phyloP scores from a whole-genome alignment of 2,888 invertebrate genomes.

The Netelia virgata region DNA sequence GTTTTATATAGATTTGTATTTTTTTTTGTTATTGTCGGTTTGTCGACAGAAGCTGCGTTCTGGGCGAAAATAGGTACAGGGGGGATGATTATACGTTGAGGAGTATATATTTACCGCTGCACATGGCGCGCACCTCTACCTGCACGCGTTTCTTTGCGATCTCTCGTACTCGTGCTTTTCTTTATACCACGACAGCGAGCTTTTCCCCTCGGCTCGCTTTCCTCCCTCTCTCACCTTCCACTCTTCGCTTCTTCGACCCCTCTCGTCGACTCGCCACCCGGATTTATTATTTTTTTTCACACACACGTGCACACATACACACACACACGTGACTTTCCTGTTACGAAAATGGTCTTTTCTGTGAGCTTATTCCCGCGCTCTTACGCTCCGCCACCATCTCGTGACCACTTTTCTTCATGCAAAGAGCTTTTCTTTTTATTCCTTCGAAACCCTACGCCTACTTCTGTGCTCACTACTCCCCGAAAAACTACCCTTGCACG shows the following conservation, averaged over 20 bases:
- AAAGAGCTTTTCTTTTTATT: slow-evolving; percentile 28
- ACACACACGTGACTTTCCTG: slow-evolving; percentile 15
- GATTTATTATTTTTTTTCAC: slow-evolving; percentile 45
- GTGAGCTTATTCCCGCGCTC: slow-evolving; percentile 14
- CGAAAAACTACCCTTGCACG: slow-evolving; percentile 5
- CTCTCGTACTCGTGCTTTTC: slow-evolving; percentile 47
- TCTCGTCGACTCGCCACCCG: slow-evolving; percentile 20
- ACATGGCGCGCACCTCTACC: slow-evolving; percentile 1
- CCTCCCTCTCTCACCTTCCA: slow-evolving; percentile 29
- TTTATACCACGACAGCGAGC: slow-evolving; percentile 26
- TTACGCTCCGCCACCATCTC: slow-evolving; percentile 39
- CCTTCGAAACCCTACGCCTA: slow-evolving; percentile 39
- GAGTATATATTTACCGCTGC: not conserved
- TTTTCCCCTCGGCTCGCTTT: slow-evolving; percentile 50
- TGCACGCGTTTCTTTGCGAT: slow-evolving; percentile 2
- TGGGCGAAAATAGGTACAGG: not conserved
- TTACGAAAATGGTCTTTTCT: slow-evolving; percentile 44
- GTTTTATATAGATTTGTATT: too few relatives aligned
- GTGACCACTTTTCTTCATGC: slow-evolving; percentile 55
- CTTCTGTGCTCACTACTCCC: slow-evolving; percentile 45
- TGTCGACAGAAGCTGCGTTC: not conserved
- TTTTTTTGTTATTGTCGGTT: not conserved
- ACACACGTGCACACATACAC: not conserved
- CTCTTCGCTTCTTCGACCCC: slow-evolving; percentile 36
- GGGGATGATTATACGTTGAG: not conserved